Percentiles rank a stretch among this genome's conserved stretches.
These are phyloP conservation scores for Erebia epiphron DNA, from an alignment of 2,888 invertebrate genomes.

Conservation along the genomic window DNA sequence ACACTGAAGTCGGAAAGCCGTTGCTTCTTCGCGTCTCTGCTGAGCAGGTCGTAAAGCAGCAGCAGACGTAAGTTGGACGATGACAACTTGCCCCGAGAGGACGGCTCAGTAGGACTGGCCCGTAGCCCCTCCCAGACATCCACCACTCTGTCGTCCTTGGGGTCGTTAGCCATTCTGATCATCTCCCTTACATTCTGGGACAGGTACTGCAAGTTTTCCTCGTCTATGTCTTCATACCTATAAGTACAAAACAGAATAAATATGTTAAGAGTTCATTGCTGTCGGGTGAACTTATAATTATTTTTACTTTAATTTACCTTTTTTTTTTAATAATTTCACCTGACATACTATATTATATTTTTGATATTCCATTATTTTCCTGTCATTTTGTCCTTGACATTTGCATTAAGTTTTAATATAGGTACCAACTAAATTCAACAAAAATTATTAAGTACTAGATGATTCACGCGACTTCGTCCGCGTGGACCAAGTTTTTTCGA, in stretches of 20 bases:
- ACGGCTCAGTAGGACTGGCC: constrained; percentile 56
- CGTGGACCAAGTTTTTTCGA: too few relatives aligned
- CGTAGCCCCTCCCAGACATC: constrained; percentile 67
- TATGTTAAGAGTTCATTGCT: too few relatives aligned
- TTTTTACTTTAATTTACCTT: too few relatives aligned
- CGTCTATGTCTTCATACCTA: constrained; percentile 56
- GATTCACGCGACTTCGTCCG: too few relatives aligned
- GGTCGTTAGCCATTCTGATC: constrained; percentile 68
- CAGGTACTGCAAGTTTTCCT: constrained; percentile 73
- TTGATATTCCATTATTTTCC: too few relatives aligned
- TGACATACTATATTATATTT: too few relatives aligned
- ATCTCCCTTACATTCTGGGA: constrained; percentile 70
- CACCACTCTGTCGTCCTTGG: constrained; percentile 63
- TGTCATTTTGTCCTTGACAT: too few relatives aligned
- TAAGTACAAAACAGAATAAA: background rate
- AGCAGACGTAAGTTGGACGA: constrained; percentile 83
- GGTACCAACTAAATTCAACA: too few relatives aligned
- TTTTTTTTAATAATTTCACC: too few relatives aligned
- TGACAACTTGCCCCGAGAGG: constrained; percentile 81
- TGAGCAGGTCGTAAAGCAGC: constrained; percentile 84
- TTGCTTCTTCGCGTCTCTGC: constrained; percentile 85
- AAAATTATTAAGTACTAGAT: too few relatives aligned
- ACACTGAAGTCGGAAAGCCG: constrained; percentile 84
- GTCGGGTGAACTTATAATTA: too few relatives aligned
- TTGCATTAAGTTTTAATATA: too few relatives aligned